phyloP scores from a whole-genome alignment of 2,888 invertebrate species.

The Listrodromus nycthemerus region DNA sequence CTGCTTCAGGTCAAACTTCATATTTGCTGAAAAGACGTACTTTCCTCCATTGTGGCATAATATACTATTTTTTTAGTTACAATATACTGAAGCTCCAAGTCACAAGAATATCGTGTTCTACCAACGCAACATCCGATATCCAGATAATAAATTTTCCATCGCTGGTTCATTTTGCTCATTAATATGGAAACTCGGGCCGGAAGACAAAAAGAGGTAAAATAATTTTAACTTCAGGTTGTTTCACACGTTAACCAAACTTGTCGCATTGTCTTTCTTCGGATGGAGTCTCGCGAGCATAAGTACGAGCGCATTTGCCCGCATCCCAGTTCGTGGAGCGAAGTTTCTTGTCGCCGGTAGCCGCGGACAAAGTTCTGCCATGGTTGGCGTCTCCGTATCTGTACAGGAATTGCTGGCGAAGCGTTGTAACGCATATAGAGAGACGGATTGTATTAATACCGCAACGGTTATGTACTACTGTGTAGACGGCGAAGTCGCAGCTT shows the following conservation, averaged over 20 bases:
- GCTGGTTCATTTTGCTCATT: not conserved
- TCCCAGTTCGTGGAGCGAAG: slow-evolving; percentile 28
- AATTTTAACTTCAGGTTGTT: not conserved
- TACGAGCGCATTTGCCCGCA: slow-evolving; percentile 33
- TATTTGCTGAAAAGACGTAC: too few species aligned
- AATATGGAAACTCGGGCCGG: not conserved
- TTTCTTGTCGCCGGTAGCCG: slow-evolving; percentile 56
- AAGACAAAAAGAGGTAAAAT: not conserved
- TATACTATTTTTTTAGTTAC: too few species aligned
- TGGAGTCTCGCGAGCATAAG: slow-evolving; percentile 12
- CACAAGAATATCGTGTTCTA: not conserved
- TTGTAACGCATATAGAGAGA: slow-evolving; percentile 12
- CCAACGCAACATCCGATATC: not conserved
- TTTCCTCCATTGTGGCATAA: too few species aligned
- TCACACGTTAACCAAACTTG: not conserved
- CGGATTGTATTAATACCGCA: slow-evolving; percentile 31
- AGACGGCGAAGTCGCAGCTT: slow-evolving; percentile 28
- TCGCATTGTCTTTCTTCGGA: slow-evolving; percentile 5
- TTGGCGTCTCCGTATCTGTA: slow-evolving; percentile 15
- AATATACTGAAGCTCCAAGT: not conserved
- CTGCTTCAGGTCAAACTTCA: too few species aligned
- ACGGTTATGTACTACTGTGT: slow-evolving; percentile 1
- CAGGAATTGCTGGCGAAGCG: slow-evolving; percentile 26
- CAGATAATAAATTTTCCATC: not conserved
- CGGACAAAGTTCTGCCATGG: slow-evolving; percentile 50